Base-by-base conservation (phyloP, 2,797 vertebrate genomes). In the Loris lydekkerianus region DNA sequence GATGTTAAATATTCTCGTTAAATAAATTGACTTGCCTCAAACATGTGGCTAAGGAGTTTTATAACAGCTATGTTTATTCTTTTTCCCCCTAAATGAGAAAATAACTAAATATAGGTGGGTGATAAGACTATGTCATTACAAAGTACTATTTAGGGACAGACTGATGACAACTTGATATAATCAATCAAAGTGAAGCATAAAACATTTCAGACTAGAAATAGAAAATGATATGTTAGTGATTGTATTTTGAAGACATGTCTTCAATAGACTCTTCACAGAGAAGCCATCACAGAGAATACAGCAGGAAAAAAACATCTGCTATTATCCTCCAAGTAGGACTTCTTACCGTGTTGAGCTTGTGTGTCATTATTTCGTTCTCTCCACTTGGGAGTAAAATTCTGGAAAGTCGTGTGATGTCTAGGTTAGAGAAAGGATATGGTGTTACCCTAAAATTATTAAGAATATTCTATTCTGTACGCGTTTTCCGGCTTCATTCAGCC, bases 1-100 rank as follows among this genome's bases (percentile, higher is more conserved):
- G 84, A 69, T 95, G 21, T 65, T 91, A 84, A 88, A 37, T 92
- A 43, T 93, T 96, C 91, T 91, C 67, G 14, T 53, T 89, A 70
- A 91, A 70, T 85, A 86, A 77, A 46, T 65, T 77, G 83, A 53
- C 81, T 31, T 43, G 40, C 40, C 61, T 91, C 67, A 63, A 29
- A 85, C 25, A 8, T 31, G n/a, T 77, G 23, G 25, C 69, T 10
- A 7, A 58, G n/a, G 72, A 76, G 23, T 80, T 90, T 40, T 65
- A 0, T 78, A 58, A 34, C 34, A 6, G 31, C 61, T 6, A 1
- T 29, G 29, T 34, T 56, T 49, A 21, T 86, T 91, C 49, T 77
- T 78, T 92, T 90, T 67, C 67, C n/a, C 8, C 60, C 10, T 72
- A 69, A 69, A 40, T 75, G 77, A 89, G 81, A 86, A 82, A 63